phyloP scores from a whole-genome alignment of 2,113 vertebrate genomes.

The Silurus asotus region DNA sequence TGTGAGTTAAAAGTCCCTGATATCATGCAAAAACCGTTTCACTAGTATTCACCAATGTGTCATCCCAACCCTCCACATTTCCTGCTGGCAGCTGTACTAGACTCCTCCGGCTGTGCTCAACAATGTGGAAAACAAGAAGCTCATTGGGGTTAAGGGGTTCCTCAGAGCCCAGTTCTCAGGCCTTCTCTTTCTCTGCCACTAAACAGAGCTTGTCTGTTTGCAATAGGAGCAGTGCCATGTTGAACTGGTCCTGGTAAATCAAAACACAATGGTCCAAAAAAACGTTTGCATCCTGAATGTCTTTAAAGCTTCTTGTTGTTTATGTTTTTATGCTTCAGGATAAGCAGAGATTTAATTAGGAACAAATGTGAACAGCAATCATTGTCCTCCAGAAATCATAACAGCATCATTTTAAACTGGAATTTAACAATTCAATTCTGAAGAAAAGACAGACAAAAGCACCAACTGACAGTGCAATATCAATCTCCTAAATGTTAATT shows the following conservation, averaged over 20 bases:
- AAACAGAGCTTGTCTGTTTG: constrained; percentile 42
- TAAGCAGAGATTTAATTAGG: neutral
- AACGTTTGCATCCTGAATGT: neutral
- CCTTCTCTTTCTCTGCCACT: constrained; percentile 12
- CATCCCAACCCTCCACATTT: constrained; percentile 1
- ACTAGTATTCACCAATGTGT: neutral
- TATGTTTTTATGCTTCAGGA: neutral
- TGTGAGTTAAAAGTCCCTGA: neutral
- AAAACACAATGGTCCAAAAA: constrained; percentile 1
- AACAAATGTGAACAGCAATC: neutral
- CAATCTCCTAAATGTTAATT: constrained; percentile 22
- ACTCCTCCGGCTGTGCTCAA: constrained; percentile 13
- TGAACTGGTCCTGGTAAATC: neutral
- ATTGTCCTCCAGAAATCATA: neutral
- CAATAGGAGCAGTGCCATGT: constrained; percentile 4
- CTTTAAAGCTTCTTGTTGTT: constrained; percentile 9
- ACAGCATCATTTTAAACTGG: neutral
- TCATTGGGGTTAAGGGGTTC: constrained; percentile 21
- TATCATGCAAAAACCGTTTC: neutral
- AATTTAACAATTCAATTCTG: constrained; percentile 1
- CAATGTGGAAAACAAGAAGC: constrained; percentile 39
- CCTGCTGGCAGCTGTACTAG: constrained; percentile 23
- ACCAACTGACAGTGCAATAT: constrained; percentile 1
- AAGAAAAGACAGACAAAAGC: neutral
- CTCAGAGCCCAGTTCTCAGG: constrained; percentile 16